Base-by-base conservation (phyloP, 2,797 vertebrate genomes). In the Squalus acanthias region DNA sequence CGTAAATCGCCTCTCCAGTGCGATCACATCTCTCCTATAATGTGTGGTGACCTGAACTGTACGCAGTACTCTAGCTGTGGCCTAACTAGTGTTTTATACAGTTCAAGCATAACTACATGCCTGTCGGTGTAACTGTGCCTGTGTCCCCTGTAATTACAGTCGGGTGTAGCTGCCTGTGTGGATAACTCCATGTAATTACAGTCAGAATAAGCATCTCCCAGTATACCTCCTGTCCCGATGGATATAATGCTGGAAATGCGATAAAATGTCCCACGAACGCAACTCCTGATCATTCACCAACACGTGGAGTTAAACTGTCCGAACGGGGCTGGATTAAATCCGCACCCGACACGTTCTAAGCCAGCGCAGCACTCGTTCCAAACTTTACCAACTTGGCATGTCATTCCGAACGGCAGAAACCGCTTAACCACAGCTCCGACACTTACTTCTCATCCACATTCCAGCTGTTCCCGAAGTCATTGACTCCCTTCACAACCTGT, bases 391-490 rank as follows among this genome's bases (percentile, higher is more conserved):
- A 39, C 39, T 39, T 39, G 39, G 39, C 39, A 39, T 39, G 39
- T 39, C 39, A 39, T 57, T 57, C 20, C n/a, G 13, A 79, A 39
- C 33, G 17, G 22, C 13, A 96, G 76, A 57, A 72, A 69, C 4
- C 1, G 24, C 2, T 67, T 74, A 22, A 91, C 4, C 46, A 46
- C 46, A 26, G 26, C 24, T n/a, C 13, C 12, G 8, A 33, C 53
- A 82, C 97, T 97, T 91, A 97, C 97, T 97, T 89, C 63, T 97
- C 96, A 96, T 98, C 97, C 0, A 97, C 97, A 96, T 97, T 98
- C 98, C 98, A 98, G 97, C 98, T 98, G 97, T 98, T 96, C 95
- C 98, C 98, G 96, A 98, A 98, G 0, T 98, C 97, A 93, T 97
- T 97, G 29, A 96, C 96, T 76, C 96, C 96, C 88, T 53, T 97